Base-by-base conservation (phyloP, 2,113 vertebrate genomes). In the Corythornis cristatus region DNA sequence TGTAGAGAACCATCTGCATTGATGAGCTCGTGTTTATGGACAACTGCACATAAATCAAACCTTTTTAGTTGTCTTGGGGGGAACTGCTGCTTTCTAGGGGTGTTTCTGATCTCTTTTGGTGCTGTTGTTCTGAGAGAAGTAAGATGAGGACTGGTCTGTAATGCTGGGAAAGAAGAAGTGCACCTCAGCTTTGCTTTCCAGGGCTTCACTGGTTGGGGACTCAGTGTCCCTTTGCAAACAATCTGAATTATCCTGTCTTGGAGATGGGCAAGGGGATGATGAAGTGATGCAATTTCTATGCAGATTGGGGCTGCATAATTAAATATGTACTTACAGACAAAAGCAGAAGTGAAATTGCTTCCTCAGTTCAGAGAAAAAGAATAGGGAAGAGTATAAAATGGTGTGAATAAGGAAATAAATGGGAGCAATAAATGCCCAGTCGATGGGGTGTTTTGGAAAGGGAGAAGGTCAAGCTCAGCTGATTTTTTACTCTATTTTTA, bases 241-340 rank as follows among this genome's bases (percentile, higher is more conserved):
- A 37, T 37, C 37, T 37, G 37, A 37, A 37, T 37, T 37, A 37
- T 37, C 9, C 37, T 37, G 37, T 37, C 37, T 37, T 37, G 37
- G 37, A 37, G 37, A 37, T 37, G 37, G 37, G 37, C 37, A 37
- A 37, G 37, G 37, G 37, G 37, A 62, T 88, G 89, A 91, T 85
- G 21, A 94, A 93, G 64, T 90, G 91, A 68, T 66, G 94, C 81
- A 84, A 92, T 96, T 95, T 96, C 87, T 91, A 79, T 95, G 92
- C 89, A 96, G 93, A 92, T 82, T 61, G 19, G 64, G 54, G 67
- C 64, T 74, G 26, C 0, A 10, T 79, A 95, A 96, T 96, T 96
- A 93, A 95, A 79, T 75, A 70, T 3, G 8, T 61, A 77, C 89
- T 92, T 67, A 87, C 42, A 70, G 87, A 85, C 87, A 93, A 89